Evolutionary conservation across 1,140 invertebrate species (phyloP).

Genomic region (Trichoplusia ni): DNA sequence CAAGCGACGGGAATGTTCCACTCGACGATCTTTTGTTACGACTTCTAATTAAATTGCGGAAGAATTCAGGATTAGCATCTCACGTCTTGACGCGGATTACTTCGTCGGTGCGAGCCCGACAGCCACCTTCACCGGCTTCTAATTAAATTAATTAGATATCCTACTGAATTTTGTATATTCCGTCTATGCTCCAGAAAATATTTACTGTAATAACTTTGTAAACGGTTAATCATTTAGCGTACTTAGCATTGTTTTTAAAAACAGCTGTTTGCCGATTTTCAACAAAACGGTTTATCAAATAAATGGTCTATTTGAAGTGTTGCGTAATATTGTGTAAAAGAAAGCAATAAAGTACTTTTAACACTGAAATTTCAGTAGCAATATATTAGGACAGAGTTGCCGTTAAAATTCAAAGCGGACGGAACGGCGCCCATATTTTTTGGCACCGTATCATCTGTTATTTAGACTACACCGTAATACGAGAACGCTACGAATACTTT

Average conservation of each 20-base stretch:
- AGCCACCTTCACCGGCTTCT: slow-evolving; percentile 3
- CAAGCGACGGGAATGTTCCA: background rate
- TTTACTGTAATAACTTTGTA: background rate
- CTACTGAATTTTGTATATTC: slow-evolving; percentile 15
- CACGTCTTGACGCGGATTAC: slow-evolving; percentile 11
- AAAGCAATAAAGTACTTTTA: background rate
- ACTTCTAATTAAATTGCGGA: slow-evolving; percentile 16
- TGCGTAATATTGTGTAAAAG: too few relatives aligned
- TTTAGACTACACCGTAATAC: slow-evolving; percentile 18
- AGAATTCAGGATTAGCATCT: slow-evolving; percentile 25
- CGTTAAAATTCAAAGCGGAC: slow-evolving; percentile 19
- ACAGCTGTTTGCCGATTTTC: too few relatives aligned
- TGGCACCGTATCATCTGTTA: slow-evolving; percentile 32
- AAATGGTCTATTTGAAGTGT: too few relatives aligned
- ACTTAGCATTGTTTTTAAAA: too few relatives aligned
- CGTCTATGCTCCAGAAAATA: background rate
- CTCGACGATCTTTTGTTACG: background rate
- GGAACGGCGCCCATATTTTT: slow-evolving; percentile 12
- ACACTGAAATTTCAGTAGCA: background rate
- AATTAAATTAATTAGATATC: slow-evolving; percentile 28
- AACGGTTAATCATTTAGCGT: background rate
- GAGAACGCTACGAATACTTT: slow-evolving; percentile 23
- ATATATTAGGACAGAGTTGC: background rate
- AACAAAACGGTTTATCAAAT: too few relatives aligned
- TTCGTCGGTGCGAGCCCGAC: background rate